These are phyloP conservation scores for Laupala kohalensis DNA, from an alignment of 1,140 invertebrate genomes.

Conservation along the genomic window DNA sequence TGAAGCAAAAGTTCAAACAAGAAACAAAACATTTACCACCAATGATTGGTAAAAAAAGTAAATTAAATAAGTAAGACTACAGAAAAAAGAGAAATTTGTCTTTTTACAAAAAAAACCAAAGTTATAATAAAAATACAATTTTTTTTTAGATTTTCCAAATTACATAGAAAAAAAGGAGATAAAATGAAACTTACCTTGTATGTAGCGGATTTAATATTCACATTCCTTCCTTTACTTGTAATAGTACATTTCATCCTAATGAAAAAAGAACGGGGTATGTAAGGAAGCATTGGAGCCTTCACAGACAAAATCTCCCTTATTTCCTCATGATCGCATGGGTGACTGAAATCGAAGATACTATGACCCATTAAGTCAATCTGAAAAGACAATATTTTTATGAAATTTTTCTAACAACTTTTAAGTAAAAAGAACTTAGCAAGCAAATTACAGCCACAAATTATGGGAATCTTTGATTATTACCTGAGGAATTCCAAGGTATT, in stretches of 20 bases:
- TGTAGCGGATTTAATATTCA: slow-evolving; percentile 82
- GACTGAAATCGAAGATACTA: slow-evolving; percentile 84
- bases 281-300: slow-evolving; percentile 32
- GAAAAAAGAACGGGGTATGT: slow-evolving; percentile 47
- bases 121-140: too few relatives aligned
- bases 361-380: slow-evolving; percentile 90
- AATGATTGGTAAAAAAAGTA: too few relatives aligned
- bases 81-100: too few relatives aligned
- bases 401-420: too few relatives aligned
- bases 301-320: slow-evolving; percentile 60
- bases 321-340: slow-evolving; percentile 90
- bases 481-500: slow-evolving; percentile 80
- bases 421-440: too few relatives aligned
- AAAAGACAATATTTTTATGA: slow-evolving; percentile 20
- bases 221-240: slow-evolving; percentile 76
- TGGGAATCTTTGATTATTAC: slow-evolving; percentile 40
- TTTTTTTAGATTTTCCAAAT: too few relatives aligned
- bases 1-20: too few relatives aligned
- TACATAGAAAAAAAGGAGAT: neutral
- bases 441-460: neutral
- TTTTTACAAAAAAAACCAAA: too few relatives aligned
- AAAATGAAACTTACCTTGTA: slow-evolving; percentile 64
- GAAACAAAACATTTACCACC: too few relatives aligned
- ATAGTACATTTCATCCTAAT: slow-evolving; percentile 83
- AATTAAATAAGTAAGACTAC: too few relatives aligned